phyloP scores from a whole-genome alignment of 2,113 vertebrate species.

The Vulpes lagopus region DNA sequence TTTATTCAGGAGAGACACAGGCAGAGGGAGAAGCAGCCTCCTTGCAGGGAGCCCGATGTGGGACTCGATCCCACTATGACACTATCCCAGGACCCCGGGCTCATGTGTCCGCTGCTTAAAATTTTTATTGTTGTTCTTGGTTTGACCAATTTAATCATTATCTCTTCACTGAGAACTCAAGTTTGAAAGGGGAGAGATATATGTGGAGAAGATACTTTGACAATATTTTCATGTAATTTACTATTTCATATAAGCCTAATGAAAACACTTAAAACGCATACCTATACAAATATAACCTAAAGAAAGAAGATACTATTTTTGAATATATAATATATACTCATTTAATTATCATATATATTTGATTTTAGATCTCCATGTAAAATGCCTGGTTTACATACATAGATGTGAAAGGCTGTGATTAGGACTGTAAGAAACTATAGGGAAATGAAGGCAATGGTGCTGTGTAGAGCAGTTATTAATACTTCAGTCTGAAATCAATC shows the following conservation, averaged over 20 bases:
- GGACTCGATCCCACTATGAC: no score
- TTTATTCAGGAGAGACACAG: no score
- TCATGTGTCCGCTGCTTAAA: not conserved
- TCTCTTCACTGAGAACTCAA: not conserved
- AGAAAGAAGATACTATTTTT: not conserved
- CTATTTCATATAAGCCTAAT: not conserved
- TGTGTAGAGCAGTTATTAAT: not conserved
- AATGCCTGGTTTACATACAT: not conserved
- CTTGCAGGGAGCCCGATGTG: no score
- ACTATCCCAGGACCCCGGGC: no score
- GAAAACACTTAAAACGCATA: not conserved
- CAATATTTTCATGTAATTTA: not conserved
- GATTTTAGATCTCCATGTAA: not conserved
- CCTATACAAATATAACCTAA: not conserved
- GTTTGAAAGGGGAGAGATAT: not conserved
- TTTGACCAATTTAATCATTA: slow-evolving; percentile 16
- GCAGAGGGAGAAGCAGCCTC: no score
- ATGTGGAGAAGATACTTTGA: not conserved
- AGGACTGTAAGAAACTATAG: not conserved
- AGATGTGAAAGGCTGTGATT: not conserved
- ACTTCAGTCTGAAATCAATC: not conserved
- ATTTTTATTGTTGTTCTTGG: slow-evolving; percentile 20
- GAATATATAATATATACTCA: not conserved
- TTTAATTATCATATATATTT: not conserved
- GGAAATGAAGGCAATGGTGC: not conserved